Evolutionary conservation across 1,140 invertebrate genomes (phyloP), one percentile per base, ranked within the genome.

Genomic region (Anadara kagoshimensis): DNA sequence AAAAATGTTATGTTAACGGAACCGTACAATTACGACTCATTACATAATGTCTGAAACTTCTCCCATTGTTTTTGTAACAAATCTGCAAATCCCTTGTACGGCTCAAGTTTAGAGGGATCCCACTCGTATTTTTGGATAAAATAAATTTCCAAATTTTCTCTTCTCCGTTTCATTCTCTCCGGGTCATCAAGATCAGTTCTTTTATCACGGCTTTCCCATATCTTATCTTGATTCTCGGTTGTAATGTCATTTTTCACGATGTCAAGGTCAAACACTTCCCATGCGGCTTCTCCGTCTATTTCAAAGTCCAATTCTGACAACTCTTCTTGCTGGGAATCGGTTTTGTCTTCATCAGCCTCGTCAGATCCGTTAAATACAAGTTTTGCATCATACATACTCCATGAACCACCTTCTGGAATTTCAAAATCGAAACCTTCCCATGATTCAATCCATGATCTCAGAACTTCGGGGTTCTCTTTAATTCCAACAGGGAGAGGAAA

Each of bases 111-210:
- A 5, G 67, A 51, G 18, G 54, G 24, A 16, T 69, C 67, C 67
- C 67, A 69, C 43, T 69, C 58, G 43, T 69, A 69, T 36, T 69
- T 69, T 3, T 53, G 26, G 24, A 69, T 69, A 47, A 69, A 69
- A 53, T 69, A 69, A 44, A 61, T 53, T 43, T 69, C 67, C 2
- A 69, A 29, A 16, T 57, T 51, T 7, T 45, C 45, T 62, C 57
- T 56, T 47, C 47, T 69, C 26, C 49, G 61, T n/a, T 58, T 29
- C 45, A 69, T 47, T 58, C 44, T 58, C 22, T 49, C 57, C 5
- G 67, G 67, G 20, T 69, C 49, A 29, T 69, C 45, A 3, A 69
- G 18, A 26, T 69, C 67, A 44, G 57, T 53, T 22, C 67, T 11
- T 14, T 62, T 53, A 20, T 61, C 57, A 16, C 67, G 67, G 10